These are phyloP conservation scores for Trypoxylon attenuatum DNA, from an alignment of 2,888 invertebrate genomes.

Conservation along the genomic window DNA sequence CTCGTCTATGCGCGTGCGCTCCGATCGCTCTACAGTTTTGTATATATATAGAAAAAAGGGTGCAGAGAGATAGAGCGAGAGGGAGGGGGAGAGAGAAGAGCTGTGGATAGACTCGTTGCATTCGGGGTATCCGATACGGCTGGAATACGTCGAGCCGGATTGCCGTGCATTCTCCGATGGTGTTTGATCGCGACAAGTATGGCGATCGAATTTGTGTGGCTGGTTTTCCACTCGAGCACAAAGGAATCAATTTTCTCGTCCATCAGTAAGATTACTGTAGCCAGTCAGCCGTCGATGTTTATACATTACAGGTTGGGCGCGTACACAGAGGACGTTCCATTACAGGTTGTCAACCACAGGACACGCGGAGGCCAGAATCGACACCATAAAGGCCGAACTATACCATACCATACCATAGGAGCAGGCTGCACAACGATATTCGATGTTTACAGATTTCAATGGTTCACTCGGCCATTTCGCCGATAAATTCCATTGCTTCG, in stretches of 20 bases:
- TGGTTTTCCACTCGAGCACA: neutral
- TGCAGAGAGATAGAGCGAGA: too few relatives aligned
- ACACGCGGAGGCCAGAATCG: neutral
- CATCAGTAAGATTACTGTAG: constrained; percentile 23
- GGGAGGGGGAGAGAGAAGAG: too few relatives aligned
- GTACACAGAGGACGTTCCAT: constrained; percentile 27
- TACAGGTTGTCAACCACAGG: constrained; percentile 38
- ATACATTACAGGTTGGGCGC: constrained; percentile 4
- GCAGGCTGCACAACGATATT: constrained; percentile 7
- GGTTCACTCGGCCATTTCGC: constrained; percentile 58
- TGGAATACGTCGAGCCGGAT: too few relatives aligned
- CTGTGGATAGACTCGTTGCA: too few relatives aligned
- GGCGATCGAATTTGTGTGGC: neutral
- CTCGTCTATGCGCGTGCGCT: neutral
- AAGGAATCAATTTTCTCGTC: neutral
- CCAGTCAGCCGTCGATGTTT: constrained; percentile 8
- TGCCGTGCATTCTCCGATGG: too few relatives aligned
- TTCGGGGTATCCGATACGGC: too few relatives aligned
- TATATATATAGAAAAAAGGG: too few relatives aligned
- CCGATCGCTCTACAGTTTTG: too few relatives aligned
- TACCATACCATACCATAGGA: neutral
- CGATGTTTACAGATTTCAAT: constrained; percentile 63
- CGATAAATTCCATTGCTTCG: constrained; percentile 63
- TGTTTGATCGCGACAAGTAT: too few relatives aligned
- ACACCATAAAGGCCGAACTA: too few relatives aligned